These are phyloP conservation scores for Callipepla squamata DNA, from an alignment of 2,113 vertebrate species.

Conservation along the genomic window DNA sequence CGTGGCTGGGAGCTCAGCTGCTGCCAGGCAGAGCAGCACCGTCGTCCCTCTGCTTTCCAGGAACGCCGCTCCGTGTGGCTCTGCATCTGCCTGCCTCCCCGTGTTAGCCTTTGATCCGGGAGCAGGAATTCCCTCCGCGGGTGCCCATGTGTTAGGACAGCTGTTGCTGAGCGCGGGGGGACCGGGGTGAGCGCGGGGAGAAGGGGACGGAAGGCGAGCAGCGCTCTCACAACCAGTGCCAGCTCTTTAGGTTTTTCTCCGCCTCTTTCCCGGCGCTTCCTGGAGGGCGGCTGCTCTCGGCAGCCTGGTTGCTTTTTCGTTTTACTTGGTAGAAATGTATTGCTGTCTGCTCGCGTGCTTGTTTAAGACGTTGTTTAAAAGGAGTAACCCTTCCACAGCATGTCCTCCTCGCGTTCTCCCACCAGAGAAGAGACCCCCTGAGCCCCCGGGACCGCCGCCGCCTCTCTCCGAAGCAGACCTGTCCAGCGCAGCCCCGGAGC, in stretches of 20 bases:
- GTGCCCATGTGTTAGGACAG: neutral
- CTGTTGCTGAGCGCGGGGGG: neutral
- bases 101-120: neutral
- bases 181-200: neutral
- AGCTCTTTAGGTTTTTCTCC: neutral
- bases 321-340: neutral
- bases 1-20: neutral
- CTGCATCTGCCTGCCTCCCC: neutral
- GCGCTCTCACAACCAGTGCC: neutral
- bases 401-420: conserved; percentile 83
- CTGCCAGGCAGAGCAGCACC: neutral
- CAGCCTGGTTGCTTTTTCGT: neutral
- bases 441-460: conserved; percentile 81
- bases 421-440: conserved; percentile 90
- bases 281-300: neutral
- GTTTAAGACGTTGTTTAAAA: conserved; percentile 82
- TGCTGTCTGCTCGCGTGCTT: conserved; percentile 60
- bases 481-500: conserved; percentile 78
- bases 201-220: neutral
- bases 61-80: neutral
- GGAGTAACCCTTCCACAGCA: conserved; percentile 85
- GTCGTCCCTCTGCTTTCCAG: neutral
- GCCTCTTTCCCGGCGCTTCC: neutral
- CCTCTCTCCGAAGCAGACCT: conserved; percentile 72
- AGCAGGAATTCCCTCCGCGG: neutral